Evolutionary conservation across 2,797 vertebrate genomes (phyloP), one percentile per base, ranked within the genome.

Genomic region (Fistularia commersonii): DNA sequence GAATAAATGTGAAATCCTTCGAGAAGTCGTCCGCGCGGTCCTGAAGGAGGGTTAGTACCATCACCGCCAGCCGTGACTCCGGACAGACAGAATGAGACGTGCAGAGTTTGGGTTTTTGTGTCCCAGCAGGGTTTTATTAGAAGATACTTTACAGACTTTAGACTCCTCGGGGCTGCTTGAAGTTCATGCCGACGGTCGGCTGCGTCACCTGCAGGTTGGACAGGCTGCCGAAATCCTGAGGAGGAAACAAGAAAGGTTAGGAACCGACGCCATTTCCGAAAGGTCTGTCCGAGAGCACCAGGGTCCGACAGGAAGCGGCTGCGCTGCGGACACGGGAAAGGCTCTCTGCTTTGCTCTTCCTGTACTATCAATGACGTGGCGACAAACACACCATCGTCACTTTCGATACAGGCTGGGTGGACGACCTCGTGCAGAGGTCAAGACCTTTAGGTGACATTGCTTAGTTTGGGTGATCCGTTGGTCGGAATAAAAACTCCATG

Each of bases 171-270:
- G 95, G 96, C 7, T 93, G 94, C 84, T 95, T 97, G 90, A 99
- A 99, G 89, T 97, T 97, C 97, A 99, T 98, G 58, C 96, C 96
- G 49, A 97, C 89, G 7, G 92, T 93, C 23, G 95, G 95, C 88
- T 98, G 96, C 0, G 95, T 98, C 64, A 98, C 97, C 87, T 98
- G 95, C 79, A 99, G 91, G 83, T 94, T 98, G 83, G 97, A 94
- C 69, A 99, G 85, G 65, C 90, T 91, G 84, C 94, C 94, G 0
- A 98, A 98, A 82, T 99, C 97, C 97, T 98, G 82, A 2, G 71
- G 82, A 8, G 11, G 3, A 44, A 12, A 46, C 8, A 45, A 10
- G 11, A 9, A 11, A 11, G 2, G 32, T 52, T 35, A 23, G 40
- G 23, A 14, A n/a, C 34, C 32, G 38, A 1, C 3, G 8, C 1